These are phyloP conservation scores for Hippolais icterina DNA, from an alignment of 2,113 vertebrate species.

Conservation along the genomic window DNA sequence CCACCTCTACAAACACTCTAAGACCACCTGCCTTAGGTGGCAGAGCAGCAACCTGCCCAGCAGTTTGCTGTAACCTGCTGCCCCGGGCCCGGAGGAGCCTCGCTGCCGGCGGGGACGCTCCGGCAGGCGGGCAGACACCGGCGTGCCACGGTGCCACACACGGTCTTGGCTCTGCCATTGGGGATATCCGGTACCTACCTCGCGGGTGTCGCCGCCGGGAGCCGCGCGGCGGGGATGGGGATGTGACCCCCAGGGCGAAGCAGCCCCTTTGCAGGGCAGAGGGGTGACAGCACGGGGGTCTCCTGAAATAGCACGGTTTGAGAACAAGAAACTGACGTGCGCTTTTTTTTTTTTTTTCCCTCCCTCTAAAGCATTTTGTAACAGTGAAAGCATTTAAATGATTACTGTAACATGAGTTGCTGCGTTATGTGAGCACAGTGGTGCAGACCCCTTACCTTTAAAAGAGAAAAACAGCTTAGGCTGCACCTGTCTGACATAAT, in stretches of 20 bases:
- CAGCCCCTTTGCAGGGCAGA: constrained; percentile 49
- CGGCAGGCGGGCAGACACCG: not conserved
- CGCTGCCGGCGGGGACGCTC: not conserved
- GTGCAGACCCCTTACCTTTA: not conserved
- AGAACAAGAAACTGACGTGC: constrained; percentile 57
- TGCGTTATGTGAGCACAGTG: constrained; percentile 13
- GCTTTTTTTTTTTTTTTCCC: not conserved
- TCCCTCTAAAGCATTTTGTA: constrained; percentile 39
- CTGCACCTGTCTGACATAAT: constrained; percentile 47
- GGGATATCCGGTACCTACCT: constrained; percentile 15
- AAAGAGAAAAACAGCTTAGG: constrained; percentile 28
- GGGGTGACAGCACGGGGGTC: constrained; percentile 9
- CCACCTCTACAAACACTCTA: constrained; percentile 97
- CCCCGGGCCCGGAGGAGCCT: not conserved
- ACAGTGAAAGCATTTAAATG: constrained; percentile 70
- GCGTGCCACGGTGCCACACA: not conserved
- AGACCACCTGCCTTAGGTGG: constrained; percentile 97
- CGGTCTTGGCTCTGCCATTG: not conserved
- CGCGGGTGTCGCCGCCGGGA: not conserved
- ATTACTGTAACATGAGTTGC: constrained; percentile 45
- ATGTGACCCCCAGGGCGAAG: not conserved
- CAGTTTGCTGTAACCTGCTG: constrained; percentile 78
- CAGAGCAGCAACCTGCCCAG: constrained; percentile 92
- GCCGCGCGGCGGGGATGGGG: not conserved
- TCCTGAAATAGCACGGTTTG: constrained; percentile 43